Evolutionary conservation across 2,888 invertebrate species (phyloP), one percentile per base, ranked within the genome.

Genomic region (Rhimphoctona megacephalus): DNA sequence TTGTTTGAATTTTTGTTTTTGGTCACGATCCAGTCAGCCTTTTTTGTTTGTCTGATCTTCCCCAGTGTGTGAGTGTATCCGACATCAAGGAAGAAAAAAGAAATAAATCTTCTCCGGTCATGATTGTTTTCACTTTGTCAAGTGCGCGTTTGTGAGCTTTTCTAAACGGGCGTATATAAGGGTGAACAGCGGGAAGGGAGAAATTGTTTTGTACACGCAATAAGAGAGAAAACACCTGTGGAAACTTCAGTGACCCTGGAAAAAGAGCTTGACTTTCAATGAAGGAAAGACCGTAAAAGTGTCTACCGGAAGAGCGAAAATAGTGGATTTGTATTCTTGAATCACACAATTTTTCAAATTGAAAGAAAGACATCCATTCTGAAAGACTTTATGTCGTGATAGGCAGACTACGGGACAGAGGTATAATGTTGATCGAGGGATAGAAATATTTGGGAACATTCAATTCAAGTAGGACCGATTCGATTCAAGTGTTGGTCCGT

Each of bases 91-190:
- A 57, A 57, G 54, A 43, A 2, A 22, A 72, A 57, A 39, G n/a
- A 49, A 49, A 46, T 25, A 2, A 46, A 70, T 70, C 25, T 70
- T 8, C 30, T 49, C 30, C 5, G 22, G 46, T 70, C 25, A 25
- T 30, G 46, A 30, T 70, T 30, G 30, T 46, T 46, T 49, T 46
- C 7, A 43, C 25, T 30, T 25, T 5, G 69, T 70, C 46, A 17
- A 74, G 74, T 74, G 43, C 39, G 61, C 30, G 61, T 36, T 74
- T 17, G 39, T 73, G 39, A 74, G 30, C 39, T 39, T 54, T 74
- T 39, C 39, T 46, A 5, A 43, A 14, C 43, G 0, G 43, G 43
- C 11, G 43, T 11, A 11, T 43, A 43, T 11, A 11, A 57, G 54
- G 22, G 43, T 43, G 61, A 25, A 25, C 14, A 39, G 7, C 1